These are phyloP conservation scores for Sanderia malayensis DNA, from an alignment of 30 jellyfish, hydroid and myxozoan genomes.

Conservation along the genomic window DNA sequence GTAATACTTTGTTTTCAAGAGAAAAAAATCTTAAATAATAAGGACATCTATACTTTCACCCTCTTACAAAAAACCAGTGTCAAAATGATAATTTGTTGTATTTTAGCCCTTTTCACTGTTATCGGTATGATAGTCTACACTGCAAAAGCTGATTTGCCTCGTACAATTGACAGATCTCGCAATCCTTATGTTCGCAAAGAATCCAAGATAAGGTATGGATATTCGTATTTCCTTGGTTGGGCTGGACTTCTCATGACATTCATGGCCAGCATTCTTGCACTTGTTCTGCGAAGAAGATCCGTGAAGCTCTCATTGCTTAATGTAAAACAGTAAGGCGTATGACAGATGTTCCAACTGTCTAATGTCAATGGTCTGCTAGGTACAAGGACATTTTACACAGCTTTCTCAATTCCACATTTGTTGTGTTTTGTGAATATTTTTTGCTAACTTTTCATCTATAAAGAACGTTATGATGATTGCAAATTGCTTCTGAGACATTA, in stretches of 20 bases:
- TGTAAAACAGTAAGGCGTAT: neutral
- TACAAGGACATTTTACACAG: too few species aligned
- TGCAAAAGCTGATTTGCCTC: conserved; percentile 75
- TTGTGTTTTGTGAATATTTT: too few species aligned
- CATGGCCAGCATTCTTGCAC: conserved; percentile 58
- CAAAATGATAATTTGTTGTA: neutral
- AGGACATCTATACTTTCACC: too few species aligned
- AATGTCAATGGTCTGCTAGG: too few species aligned
- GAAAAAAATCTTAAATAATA: too few species aligned
- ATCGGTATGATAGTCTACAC: conserved; percentile 78
- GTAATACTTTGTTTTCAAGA: too few species aligned
- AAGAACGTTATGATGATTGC: too few species aligned
- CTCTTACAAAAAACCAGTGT: too few species aligned
- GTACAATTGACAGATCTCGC: conserved; percentile 56
- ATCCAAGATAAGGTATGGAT: conserved; percentile 66
- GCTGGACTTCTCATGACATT: conserved; percentile 55
- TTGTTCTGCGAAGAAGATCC: conserved; percentile 36
- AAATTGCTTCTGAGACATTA: too few species aligned
- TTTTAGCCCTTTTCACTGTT: conserved; percentile 48
- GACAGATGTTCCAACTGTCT: too few species aligned
- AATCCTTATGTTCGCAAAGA: conserved; percentile 63
- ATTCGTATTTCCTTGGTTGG: conserved; percentile 73
- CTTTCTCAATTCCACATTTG: too few species aligned
- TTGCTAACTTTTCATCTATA: too few species aligned
- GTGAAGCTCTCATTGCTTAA: neutral